Conservation (phyloP, 2,888 invertebrate species). For the Stenolophus ochropezus region DNA sequence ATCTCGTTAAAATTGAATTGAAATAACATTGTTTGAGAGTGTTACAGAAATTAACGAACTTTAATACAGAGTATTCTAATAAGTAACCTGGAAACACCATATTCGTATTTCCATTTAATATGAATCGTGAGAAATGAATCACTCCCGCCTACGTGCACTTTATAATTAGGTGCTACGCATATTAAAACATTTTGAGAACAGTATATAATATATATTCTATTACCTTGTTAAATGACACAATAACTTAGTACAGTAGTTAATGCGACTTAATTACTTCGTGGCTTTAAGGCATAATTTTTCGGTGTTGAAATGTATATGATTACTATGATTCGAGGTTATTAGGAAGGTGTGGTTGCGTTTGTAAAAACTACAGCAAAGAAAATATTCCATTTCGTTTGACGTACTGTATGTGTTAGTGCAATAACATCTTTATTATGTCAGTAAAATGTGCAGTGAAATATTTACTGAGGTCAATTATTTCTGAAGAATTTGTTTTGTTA, state of each 20-base stretch:
- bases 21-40: no score
- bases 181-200: not conserved
- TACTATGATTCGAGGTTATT: conserved; percentile 21
- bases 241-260: not conserved
- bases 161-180: not conserved
- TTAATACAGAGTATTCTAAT: no score
- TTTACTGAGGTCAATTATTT: not conserved
- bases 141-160: not conserved
- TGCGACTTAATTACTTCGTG: conserved; percentile 7
- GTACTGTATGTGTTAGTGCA: not conserved
- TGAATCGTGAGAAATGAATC: not conserved
- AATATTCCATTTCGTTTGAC: not conserved
- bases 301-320: conserved; percentile 19
- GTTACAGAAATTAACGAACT: no score
- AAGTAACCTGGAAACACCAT: no score
- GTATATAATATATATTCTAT: not conserved
- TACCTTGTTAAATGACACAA: conserved; percentile 25
- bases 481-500: conserved; percentile 4
- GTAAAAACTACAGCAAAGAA: not conserved
- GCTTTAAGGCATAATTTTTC: conserved; percentile 19
- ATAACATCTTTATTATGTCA: not conserved
- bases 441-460: not conserved
- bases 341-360: conserved; percentile 1
- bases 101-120: no score
- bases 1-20: no score